A percentile compares a stretch with the other conserved stretches of the same genome.
Evolutionary conservation across 1,140 invertebrate genomes (phyloP).

Genomic region (Drosophila nigrodunni): DNA sequence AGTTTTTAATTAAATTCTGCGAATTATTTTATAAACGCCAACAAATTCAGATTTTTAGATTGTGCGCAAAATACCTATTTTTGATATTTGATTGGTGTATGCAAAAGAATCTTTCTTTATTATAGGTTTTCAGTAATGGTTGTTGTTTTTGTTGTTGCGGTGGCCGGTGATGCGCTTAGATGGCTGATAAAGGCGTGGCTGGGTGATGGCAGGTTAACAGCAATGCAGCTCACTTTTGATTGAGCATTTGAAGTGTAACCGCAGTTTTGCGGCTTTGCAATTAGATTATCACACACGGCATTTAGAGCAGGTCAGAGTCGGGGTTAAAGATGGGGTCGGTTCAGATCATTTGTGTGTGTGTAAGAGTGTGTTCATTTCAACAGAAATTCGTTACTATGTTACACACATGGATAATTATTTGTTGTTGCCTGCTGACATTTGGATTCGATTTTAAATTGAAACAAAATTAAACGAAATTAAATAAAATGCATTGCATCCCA

Average conservation of each 20-base stretch:
- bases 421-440: slow-evolving; percentile 67
- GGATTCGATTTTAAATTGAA: slow-evolving; percentile 46
- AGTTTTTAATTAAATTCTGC: slow-evolving; percentile 72
- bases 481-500: slow-evolving; percentile 49
- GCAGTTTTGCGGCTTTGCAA: slow-evolving; percentile 80
- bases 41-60: slow-evolving; percentile 57
- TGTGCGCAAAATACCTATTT: slow-evolving; percentile 23
- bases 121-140: slow-evolving; percentile 27
- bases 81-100: slow-evolving; percentile 73
- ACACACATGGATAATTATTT: slow-evolving; percentile 68
- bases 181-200: slow-evolving; percentile 1
- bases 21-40: slow-evolving; percentile 66
- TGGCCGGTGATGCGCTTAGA: slow-evolving; percentile 16
- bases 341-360: background rate
- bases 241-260: slow-evolving; percentile 74
- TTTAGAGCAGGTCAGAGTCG: background rate
- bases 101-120: slow-evolving; percentile 29
- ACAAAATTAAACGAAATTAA: slow-evolving; percentile 45
- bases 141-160: slow-evolving; percentile 59
- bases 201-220: slow-evolving; percentile 29
- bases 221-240: slow-evolving; percentile 65
- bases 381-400: slow-evolving; percentile 15
- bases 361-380: slow-evolving; percentile 20
- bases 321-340: background rate
- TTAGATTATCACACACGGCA: slow-evolving; percentile 76